Conservation (phyloP, 2,888 invertebrate genomes). For the Onthophagus sagittarius region DNA sequence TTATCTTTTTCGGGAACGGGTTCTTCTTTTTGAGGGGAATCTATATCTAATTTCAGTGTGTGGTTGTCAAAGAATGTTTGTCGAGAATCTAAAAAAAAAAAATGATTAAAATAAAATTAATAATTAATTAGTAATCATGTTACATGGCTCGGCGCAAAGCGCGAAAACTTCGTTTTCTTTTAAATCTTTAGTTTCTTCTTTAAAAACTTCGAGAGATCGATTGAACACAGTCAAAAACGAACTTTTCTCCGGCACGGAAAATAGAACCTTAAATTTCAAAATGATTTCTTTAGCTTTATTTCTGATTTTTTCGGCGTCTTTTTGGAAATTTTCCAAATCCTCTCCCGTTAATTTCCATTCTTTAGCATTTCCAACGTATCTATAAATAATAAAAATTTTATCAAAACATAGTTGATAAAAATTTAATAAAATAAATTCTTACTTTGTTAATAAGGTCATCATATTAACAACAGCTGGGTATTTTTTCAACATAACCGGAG, state of each 20-base stretch:
- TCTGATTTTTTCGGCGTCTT: slow-evolving; percentile 67
- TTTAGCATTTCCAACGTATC: slow-evolving; percentile 74
- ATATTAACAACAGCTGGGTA: slow-evolving; percentile 77
- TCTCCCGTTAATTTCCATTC: slow-evolving; percentile 66
- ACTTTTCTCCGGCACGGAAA: slow-evolving; percentile 57
- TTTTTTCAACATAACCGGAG: slow-evolving; percentile 74
- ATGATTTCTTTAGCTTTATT: slow-evolving; percentile 63
- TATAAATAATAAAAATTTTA: slow-evolving; percentile 42
- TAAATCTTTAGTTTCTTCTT: slow-evolving; percentile 61
- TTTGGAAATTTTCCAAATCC: slow-evolving; percentile 60
- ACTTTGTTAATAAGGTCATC: slow-evolving; percentile 46
- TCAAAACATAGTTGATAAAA: background rate
- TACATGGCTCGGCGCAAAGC: slow-evolving; percentile 62
- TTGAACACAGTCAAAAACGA: slow-evolving; percentile 72
- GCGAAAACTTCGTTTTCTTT: slow-evolving; percentile 57
- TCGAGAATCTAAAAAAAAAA: slow-evolving; percentile 37
- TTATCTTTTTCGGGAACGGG: background rate
- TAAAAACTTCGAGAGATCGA: slow-evolving; percentile 64
- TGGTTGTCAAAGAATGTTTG: slow-evolving; percentile 37
- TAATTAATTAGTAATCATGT: too few relatives aligned
- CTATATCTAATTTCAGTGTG: slow-evolving; percentile 31
- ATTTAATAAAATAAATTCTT: too few relatives aligned
- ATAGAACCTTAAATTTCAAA: slow-evolving; percentile 56
- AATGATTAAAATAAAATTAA: background rate
- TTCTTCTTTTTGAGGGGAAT: slow-evolving; percentile 7